Base-by-base conservation (phyloP, 2,113 vertebrate species). In the Balaenoptera acutorostrata region DNA sequence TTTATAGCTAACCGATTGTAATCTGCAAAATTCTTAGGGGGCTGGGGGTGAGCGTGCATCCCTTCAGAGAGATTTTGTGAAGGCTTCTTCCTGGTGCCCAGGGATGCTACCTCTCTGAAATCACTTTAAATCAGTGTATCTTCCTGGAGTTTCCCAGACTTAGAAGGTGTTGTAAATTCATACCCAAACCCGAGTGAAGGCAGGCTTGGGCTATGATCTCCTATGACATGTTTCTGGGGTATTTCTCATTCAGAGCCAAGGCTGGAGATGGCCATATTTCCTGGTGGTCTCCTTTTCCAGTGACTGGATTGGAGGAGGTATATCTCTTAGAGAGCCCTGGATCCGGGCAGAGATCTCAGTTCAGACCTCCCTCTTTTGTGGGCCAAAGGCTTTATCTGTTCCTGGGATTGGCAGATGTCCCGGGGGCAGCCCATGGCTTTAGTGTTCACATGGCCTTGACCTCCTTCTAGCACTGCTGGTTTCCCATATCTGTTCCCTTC, bases 1-100 rank as follows among this genome's bases (percentile, higher is more conserved):
- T 66, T 64, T n/a, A 61, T 25, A 33, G 12, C 21, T 55, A 33
- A 52, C 61, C 7, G 23, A 36, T 10, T 46, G 14, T 27, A 23
- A 20, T 18, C 64, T 36, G 39, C 20, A 68, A 29, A n/a, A 27
- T 77, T 41, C 59, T 29, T 8, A 9, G 46, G 74, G 21, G 49
- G 46, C 36, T 31, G 27, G 72, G 63, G 39, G 9, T 61, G 52
- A 59, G 41, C 0, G 0, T 18, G 39, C 13, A 12, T 61, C 13
- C 33, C 6, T 27, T 18, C 4, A 1, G 6, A 39, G 69, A 75
- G 63, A 23, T 36, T 59, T 21, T 61, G 31, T 61, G 74, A 41
- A 18, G 21, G 59, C 18, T 46, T 36, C 63, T 59, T 46, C 49
- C 6, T 31, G 21, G 33, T 49, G 52, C 41, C 33, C 14, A 44